Evolutionary conservation across 2,797 vertebrate species (phyloP), one percentile per base, ranked within the genome.

Genomic region (Tadarida brasiliensis): DNA sequence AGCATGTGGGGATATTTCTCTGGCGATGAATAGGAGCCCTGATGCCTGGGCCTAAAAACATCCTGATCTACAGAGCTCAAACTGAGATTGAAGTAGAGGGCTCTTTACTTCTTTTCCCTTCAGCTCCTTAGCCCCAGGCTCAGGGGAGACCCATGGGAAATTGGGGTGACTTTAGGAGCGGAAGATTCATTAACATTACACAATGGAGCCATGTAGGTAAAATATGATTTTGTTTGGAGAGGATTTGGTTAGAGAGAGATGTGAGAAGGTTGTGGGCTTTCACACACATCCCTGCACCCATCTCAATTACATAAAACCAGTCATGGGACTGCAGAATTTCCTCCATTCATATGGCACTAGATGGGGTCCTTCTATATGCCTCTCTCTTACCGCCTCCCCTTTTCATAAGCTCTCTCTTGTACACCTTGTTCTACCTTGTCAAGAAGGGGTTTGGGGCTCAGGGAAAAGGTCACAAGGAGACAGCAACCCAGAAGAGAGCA

Each of bases 181-280:
- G 65, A 96, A 95, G 44, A 20, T 28, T 96, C 68, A 54, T 94
- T 94, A 97, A 95, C 83, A 83, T 94, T 92, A 87, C 56, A 91
- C 94, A 96, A 96, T 93, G n/a, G 73, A 94, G 70, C 28, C 59
- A 87, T 84, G 87, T 68, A 94, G n/a, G 56, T 91, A 94, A 97
- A 94, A 91, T 87, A 26, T 49, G 11, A 74, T 91, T 96, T 94
- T 83, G 54, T 91, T 95, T 59, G 7, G 28, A n/a, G 47, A 33
- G 39, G 35, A 39, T 15, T 70, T 6, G 4, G 7, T 67, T 59
- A 24, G 39, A 87, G 47, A 71, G n/a, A 92, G 14, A 54, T 33
- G 22, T 51, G 33, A 84, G 84, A 87, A 61, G 88, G 12, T 90
- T 74, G 65, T 16, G 28, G 39, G 47, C 57, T 91, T 87, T 78